Percentiles rank a stretch among this genome's conserved stretches.
Conservation (phyloP, 2,113 vertebrate genomes). For the Nibea coibor region DNA sequence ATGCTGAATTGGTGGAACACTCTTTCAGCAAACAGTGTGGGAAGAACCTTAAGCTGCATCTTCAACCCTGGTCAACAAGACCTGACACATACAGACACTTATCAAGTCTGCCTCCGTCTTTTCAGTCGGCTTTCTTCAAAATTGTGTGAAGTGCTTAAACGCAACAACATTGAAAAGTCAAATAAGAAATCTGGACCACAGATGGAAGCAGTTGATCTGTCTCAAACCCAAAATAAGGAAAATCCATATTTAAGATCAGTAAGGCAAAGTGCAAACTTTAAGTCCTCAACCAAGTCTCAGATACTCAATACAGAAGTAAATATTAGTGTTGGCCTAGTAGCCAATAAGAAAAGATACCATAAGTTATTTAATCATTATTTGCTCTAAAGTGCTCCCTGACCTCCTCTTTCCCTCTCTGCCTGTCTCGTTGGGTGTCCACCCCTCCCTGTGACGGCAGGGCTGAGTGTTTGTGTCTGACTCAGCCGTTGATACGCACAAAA, state of each 20-base stretch:
- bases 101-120: neutral
- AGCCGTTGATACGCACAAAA: constrained; percentile 46
- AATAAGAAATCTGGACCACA: neutral
- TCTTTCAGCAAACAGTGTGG: neutral
- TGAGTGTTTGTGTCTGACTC: constrained; percentile 73
- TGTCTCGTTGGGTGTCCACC: neutral
- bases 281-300: neutral
- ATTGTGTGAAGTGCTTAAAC: neutral
- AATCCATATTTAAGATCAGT: no score
- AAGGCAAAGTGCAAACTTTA: neutral
- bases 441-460: constrained; percentile 19
- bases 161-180: neutral
- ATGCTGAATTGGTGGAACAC: neutral
- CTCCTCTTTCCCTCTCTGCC: neutral
- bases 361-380: neutral
- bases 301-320: neutral
- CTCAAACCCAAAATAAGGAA: neutral
- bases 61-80: neutral
- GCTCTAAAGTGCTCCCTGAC: constrained; percentile 7
- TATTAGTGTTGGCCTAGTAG: neutral
- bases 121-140: neutral
- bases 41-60: neutral
- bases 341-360: neutral
- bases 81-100: neutral
- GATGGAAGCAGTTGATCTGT: constrained; percentile 2